Evolutionary conservation across 2,888 invertebrate species (phyloP).

Genomic region (Trileptium ribeirensis): DNA sequence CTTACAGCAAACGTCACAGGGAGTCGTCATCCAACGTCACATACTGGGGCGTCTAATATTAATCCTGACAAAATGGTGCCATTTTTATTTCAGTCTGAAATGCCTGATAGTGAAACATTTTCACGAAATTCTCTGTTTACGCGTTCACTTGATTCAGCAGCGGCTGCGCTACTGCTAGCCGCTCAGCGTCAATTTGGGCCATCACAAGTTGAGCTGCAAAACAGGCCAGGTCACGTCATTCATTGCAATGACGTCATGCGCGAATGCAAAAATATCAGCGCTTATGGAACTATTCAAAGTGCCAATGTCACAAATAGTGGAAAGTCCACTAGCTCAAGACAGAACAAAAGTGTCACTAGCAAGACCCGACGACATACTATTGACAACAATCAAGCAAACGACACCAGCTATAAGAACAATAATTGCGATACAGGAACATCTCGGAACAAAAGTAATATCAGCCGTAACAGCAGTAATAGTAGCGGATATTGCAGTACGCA

Average conservation of each 20-base stretch:
- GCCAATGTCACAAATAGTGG: neutral
- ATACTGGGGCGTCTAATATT: no score
- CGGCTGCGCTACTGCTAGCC: neutral
- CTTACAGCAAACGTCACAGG: no score
- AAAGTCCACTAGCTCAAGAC: neutral
- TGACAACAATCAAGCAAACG: neutral
- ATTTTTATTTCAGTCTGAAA: no score
- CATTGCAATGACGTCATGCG: no score
- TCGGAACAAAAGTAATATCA: neutral
- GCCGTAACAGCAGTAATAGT: neutral
- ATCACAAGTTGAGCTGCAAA: no score
- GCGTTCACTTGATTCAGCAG: neutral
- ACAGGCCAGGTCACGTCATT: neutral
- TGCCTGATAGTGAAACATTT: no score
- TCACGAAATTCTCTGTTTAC: neutral
- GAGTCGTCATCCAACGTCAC: no score
- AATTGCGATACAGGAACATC: neutral
- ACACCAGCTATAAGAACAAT: neutral
- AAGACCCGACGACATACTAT: neutral
- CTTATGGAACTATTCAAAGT: no score
- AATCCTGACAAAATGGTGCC: no score
- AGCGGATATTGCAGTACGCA: neutral
- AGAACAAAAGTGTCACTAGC: neutral
- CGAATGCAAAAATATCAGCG: no score
- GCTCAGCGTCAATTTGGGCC: neutral